Base-by-base conservation (phyloP, 2,113 vertebrate genomes). In the Phycodurus eques region DNA sequence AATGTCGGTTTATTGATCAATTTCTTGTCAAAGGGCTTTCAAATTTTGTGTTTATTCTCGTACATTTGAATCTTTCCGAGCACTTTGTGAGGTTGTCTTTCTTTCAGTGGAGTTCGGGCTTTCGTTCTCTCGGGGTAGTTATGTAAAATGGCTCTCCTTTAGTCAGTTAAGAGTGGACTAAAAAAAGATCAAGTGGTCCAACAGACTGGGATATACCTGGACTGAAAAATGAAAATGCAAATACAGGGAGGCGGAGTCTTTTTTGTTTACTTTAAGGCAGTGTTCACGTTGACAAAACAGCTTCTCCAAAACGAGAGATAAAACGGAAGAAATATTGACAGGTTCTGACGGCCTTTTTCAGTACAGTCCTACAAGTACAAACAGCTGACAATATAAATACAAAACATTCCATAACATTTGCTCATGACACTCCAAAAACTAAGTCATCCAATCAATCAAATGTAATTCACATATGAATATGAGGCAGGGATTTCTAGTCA, bases 201-300 rank as follows among this genome's bases (percentile, higher is more conserved):
- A 46, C n/a, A 66, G 43, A 27, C 35, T 13, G 14, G 47, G n/a
- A 33, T 51, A 51, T 5, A 68, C n/a, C 8, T 35, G 14, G 19
- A 35, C 47, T 33, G 31, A 46, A 46, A 73, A 68, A 47, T 60
- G 2, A 67, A 72, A 68, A 67, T n/a, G 31, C 20, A 56, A 62
- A 54, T 33, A 54, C 53, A 42, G 13, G 27, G 8, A 31, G 27
- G 27, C 27, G 27, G 27, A 15, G 57, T 61, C 8, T 8, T 61
- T 61, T 35, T 61, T 35, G 51, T 88, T 88, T 90, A 87, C 87
- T 89, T 75, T 85, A 90, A 91, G 88, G 90, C 88, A 89, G 85
- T 85, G 71, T 85, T 83, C 73, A 88, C 43, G 78, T n/a, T 44
- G 72, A 84, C 80, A 80, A 85, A 85, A 80, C 69, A 68, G 8